Evolutionary conservation across 2,113 vertebrate species (phyloP), one percentile per base, ranked within the genome.

Genomic region (Mastomys natalensis): DNA sequence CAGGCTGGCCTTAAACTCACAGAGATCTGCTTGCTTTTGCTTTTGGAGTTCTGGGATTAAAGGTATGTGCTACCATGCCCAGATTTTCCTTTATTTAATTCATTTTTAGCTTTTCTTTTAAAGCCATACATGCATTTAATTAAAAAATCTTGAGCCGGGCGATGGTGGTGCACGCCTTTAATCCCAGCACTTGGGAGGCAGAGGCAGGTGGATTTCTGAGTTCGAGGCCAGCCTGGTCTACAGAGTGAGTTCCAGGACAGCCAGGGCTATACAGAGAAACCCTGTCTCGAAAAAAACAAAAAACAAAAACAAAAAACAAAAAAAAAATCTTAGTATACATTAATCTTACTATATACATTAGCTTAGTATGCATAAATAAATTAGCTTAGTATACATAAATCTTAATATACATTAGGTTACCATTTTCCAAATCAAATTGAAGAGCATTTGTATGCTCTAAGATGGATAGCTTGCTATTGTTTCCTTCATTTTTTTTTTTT

Each of bases 101-200:
- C 19, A 10, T 80, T 77, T 55, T 80, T 37, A 37, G 51, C 3
- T 55, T 80, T 55, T 55, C 48, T 80, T 80, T 55, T 53, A 55
- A 37, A 80, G 77, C 77, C 31, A 55, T 80, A 11, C 34, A 31
- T 53, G 51, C 34, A 55, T 80, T 53, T 80, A 80, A 80, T 80
- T 80, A 80, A 80, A 80, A 80, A 78, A 76, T 74, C n/a, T 74
- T 43, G n/a, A n/a, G n/a, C n/a, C n/a, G n/a, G n/a, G n/a, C n/a
- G n/a, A n/a, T n/a, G n/a, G n/a, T n/a, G n/a, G n/a, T n/a, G n/a
- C n/a, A n/a, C n/a, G n/a, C n/a, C n/a, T n/a, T n/a, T n/a, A n/a
- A n/a, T n/a, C n/a, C n/a, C n/a, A n/a, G n/a, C n/a, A n/a, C n/a
- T n/a, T n/a, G n/a, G n/a, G n/a, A n/a, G n/a, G n/a, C n/a, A n/a